These are phyloP conservation scores for Philaethria dido DNA, from an alignment of 2,888 invertebrate species.

Conservation along the genomic window DNA sequence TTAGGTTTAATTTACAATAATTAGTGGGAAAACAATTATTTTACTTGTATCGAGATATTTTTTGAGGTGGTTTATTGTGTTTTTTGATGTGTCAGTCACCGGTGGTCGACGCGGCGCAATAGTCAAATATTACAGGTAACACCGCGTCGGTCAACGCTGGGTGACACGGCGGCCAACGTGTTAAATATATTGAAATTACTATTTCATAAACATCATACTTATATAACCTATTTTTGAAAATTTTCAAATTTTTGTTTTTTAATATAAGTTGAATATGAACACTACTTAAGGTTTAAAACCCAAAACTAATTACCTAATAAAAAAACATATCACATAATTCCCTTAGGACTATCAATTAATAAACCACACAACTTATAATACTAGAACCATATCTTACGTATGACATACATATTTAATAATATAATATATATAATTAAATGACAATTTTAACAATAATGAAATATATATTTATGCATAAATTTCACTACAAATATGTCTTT, in stretches of 20 bases:
- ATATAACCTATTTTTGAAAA: not conserved
- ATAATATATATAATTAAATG: not conserved
- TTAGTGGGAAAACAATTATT: no score
- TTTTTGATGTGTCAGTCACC: no score
- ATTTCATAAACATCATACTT: not conserved
- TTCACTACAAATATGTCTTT: not conserved
- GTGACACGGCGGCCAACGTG: no score
- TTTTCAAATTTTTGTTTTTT: not conserved
- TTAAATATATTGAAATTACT: no score
- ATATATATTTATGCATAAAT: not conserved
- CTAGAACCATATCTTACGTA: not conserved
- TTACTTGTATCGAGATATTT: no score
- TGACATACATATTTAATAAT: not conserved
- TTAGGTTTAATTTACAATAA: no score
- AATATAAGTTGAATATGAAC: not conserved
- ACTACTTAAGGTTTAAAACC: slow-evolving; percentile 4
- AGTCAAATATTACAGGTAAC: no score
- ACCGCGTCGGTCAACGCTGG: no score
- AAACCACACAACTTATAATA: not conserved
- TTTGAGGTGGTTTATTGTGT: no score
- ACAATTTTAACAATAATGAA: not conserved
- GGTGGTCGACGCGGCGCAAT: no score
- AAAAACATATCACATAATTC: slow-evolving; percentile 8
- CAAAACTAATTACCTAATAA: not conserved
- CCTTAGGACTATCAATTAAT: not conserved